Evolutionary conservation across 2,113 vertebrate genomes (phyloP).

Genomic region (Phycodurus eques): DNA sequence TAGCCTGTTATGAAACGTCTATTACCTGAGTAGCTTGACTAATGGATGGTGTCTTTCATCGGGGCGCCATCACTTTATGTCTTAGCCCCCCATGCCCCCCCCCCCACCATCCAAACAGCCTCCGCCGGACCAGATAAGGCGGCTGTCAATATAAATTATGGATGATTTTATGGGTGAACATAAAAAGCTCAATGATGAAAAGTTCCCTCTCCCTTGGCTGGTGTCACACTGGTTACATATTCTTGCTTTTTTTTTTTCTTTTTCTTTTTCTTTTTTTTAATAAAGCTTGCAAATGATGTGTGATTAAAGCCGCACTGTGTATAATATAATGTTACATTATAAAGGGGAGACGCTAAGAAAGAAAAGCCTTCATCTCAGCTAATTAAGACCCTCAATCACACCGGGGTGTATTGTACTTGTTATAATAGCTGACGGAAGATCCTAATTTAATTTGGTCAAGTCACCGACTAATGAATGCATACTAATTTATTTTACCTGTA

Average conservation of each 20-base stretch:
- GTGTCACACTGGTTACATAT: conserved; percentile 44
- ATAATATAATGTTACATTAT: conserved; percentile 28
- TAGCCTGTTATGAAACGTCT: neutral
- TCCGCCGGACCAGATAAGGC: conserved; percentile 28
- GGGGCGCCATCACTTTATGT: conserved; percentile 3
- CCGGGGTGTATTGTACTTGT: neutral
- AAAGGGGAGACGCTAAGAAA: conserved; percentile 21
- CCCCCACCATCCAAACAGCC: conserved; percentile 18
- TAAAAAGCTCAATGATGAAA: conserved; percentile 55
- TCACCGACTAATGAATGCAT: neutral
- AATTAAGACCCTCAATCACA: conserved; percentile 33
- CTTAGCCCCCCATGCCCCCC: neutral
- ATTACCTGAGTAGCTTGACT: conserved; percentile 8
- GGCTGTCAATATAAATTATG: conserved; percentile 48
- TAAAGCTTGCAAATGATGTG: conserved; percentile 42
- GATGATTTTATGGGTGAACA: conserved; percentile 44
- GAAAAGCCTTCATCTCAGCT: conserved; percentile 26
- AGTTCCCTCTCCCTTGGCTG: conserved; percentile 43
- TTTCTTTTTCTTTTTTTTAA: conserved; percentile 39
- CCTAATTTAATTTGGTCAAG: neutral
- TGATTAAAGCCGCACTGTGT: conserved; percentile 47
- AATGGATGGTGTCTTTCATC: conserved; percentile 19
- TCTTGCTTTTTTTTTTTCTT: conserved; percentile 31
- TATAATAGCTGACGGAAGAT: neutral
- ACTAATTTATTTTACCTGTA: neutral